Percentiles rank a stretch among this genome's conserved stretches.
Conservation (phyloP, 2,113 vertebrate species). For the Lasiurus borealis region DNA sequence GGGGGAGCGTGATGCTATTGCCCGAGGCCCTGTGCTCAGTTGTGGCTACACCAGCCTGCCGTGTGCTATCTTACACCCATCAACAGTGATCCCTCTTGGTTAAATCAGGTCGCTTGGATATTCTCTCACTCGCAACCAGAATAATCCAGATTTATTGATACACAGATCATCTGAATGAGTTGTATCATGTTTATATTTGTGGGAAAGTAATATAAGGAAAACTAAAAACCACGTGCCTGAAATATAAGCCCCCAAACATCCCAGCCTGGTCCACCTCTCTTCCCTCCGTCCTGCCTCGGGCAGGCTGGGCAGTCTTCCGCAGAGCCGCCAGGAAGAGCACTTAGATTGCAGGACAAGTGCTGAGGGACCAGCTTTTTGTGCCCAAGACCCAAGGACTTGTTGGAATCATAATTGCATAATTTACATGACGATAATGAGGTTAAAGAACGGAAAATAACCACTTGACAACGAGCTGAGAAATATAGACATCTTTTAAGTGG, state of each 20-base stretch:
- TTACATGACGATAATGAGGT: neutral
- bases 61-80: neutral
- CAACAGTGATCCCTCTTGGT: too few relatives aligned
- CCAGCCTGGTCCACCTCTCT: accelerated
- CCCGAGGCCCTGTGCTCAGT: accelerated
- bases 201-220: neutral
- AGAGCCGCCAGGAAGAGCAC: neutral
- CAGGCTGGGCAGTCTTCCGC: neutral
- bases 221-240: neutral
- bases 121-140: neutral
- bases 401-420: too few relatives aligned
- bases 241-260: accelerated
- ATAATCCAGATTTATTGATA: neutral
- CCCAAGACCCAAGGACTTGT: neutral
- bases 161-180: accelerated
- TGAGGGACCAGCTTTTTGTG: neutral
- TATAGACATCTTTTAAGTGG: too few relatives aligned
- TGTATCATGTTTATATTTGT: neutral
- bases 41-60: accelerated
- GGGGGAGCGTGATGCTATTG: accelerated
- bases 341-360: neutral
- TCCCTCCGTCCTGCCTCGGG: accelerated
- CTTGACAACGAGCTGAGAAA: neutral
- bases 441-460: neutral
- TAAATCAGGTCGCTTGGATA: neutral